Conservation (phyloP, 2,888 invertebrate species). For the Nomada ruficornis region DNA sequence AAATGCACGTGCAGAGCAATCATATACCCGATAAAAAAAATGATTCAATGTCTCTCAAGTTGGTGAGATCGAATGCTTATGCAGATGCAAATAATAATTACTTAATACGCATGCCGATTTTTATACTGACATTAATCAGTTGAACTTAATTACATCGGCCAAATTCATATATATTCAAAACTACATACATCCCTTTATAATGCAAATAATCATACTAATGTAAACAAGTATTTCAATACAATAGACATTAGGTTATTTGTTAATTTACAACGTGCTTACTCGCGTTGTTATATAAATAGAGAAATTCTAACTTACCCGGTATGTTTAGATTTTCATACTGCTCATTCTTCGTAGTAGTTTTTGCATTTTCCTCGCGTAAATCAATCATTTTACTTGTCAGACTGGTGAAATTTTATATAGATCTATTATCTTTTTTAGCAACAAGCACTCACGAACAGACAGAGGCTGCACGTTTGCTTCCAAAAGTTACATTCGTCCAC, state of each 20-base stretch:
- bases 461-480: background rate
- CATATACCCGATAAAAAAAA: background rate
- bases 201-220: background rate
- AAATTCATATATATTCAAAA: too few relatives aligned
- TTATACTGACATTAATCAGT: background rate
- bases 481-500: slow-evolving; percentile 4
- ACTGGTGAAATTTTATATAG: slow-evolving; percentile 15
- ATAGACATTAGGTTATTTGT: background rate
- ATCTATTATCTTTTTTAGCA: background rate
- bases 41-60: too few relatives aligned
- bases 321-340: slow-evolving; percentile 67
- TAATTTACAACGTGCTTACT: slow-evolving; percentile 10
- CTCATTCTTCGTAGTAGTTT: slow-evolving; percentile 49
- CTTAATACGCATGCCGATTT: too few relatives aligned
- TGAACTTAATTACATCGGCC: background rate
- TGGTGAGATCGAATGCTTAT: too few relatives aligned
- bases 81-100: too few relatives aligned
- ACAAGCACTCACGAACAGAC: background rate
- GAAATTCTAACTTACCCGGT: slow-evolving; percentile 67
- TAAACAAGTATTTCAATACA: background rate
- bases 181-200: background rate
- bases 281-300: background rate
- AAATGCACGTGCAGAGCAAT: background rate
- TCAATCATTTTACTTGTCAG: slow-evolving; percentile 75
- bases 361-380: slow-evolving; percentile 71